Evolutionary conservation across 2,113 vertebrate species (phyloP).

Genomic region (Dipodomys spectabilis): DNA sequence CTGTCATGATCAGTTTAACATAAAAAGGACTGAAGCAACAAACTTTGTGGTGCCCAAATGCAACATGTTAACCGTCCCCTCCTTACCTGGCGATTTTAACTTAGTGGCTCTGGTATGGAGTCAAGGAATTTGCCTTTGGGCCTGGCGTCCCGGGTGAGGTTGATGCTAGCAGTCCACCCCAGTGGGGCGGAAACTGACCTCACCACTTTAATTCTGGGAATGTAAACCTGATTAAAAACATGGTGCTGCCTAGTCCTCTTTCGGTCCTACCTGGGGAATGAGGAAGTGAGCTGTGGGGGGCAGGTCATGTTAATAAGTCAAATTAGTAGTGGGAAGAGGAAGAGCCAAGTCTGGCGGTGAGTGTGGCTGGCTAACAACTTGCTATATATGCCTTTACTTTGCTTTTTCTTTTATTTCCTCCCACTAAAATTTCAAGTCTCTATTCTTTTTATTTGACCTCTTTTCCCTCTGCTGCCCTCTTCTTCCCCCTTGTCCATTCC

Average conservation of each 20-base stretch:
- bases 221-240: background rate
- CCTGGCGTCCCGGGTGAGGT: background rate
- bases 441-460: background rate
- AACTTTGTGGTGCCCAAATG: background rate
- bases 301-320: background rate
- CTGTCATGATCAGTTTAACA: background rate
- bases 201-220: background rate
- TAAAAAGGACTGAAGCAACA: background rate
- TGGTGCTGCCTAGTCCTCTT: background rate
- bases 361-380: background rate
- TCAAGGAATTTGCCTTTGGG: background rate
- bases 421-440: background rate
- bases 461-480: background rate
- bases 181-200: background rate
- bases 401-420: slow-evolving; percentile 11
- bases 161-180: background rate
- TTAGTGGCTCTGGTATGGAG: background rate
- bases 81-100: background rate
- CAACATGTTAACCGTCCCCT: background rate
- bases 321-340: background rate
- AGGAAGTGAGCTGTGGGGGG: background rate
- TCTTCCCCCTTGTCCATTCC: no score
- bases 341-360: background rate
- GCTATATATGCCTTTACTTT: background rate
- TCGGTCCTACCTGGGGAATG: background rate